phyloP scores from a whole-genome alignment of 64 coral and sea anemone genomes.

The Platygyra sinensis region DNA sequence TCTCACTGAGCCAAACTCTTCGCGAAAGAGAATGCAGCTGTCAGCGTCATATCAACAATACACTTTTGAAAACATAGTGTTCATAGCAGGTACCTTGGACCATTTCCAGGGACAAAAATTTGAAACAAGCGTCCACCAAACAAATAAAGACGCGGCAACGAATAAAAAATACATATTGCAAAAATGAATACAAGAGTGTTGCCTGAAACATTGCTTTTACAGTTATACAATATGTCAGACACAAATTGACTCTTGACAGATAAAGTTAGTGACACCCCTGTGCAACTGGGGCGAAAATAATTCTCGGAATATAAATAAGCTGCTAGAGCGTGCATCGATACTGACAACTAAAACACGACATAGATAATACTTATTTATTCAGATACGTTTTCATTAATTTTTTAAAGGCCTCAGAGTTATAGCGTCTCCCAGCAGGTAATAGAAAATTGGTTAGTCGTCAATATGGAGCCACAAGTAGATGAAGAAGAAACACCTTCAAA shows the following conservation, averaged over 20 bases:
- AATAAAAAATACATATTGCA: background rate
- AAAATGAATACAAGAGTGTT: background rate
- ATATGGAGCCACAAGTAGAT: background rate
- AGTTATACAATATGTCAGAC: no score
- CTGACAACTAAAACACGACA: background rate
- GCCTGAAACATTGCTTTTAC: background rate
- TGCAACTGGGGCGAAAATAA: background rate
- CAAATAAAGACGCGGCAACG: background rate
- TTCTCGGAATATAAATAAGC: background rate
- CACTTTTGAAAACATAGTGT: background rate
- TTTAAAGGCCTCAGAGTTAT: constrained; percentile 1
- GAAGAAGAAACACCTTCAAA: constrained; percentile 18
- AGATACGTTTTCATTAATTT: constrained; percentile 9
- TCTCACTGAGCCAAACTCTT: no score
- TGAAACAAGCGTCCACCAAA: background rate
- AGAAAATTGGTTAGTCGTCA: background rate
- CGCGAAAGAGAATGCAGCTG: no score
- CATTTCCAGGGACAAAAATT: background rate
- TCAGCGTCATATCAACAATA: no score
- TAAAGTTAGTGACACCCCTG: no score
- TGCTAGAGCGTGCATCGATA: background rate
- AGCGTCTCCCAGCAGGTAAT: constrained; percentile 1
- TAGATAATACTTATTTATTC: background rate
- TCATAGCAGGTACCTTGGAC: constrained; percentile 26
- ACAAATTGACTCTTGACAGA: no score